Percentiles rank a stretch among this genome's conserved stretches.
Evolutionary conservation across 35 echinoderm and acorn worm species (phyloP).

Genomic region (Nesometra sesokonis): DNA sequence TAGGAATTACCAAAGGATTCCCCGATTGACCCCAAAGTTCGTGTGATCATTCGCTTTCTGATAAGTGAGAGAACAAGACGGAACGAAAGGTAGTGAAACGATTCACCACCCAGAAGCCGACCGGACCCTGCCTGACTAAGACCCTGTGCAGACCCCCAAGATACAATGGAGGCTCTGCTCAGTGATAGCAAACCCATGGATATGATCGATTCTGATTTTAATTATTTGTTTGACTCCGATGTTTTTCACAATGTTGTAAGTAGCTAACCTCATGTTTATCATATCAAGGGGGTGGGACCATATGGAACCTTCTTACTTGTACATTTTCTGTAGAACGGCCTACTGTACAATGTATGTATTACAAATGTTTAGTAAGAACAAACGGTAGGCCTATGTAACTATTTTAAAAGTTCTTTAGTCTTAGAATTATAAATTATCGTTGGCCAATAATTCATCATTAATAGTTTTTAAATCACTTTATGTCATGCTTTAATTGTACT

Average conservation of each 20-base stretch:
- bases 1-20: neutral
- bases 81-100: neutral
- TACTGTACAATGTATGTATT: no score
- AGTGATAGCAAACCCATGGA: neutral
- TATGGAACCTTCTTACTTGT: neutral
- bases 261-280: neutral
- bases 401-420: no score
- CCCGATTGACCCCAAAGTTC: neutral
- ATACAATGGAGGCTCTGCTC: neutral
- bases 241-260: neutral
- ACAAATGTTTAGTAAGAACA: no score
- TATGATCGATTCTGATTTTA: neutral
- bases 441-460: no score
- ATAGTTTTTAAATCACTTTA: no score
- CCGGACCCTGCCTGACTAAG: neutral
- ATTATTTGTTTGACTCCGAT: neutral
- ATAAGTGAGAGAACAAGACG: neutral
- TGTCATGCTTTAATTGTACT: no score
- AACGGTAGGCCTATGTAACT: no score
- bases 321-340: no score
- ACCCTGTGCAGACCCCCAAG: neutral
- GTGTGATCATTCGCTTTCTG: neutral
- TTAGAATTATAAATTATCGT: no score
- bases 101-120: neutral
- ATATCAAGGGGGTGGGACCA: neutral